Evolutionary conservation across 2,797 vertebrate genomes (phyloP).

Genomic region (Enoplosus armatus): DNA sequence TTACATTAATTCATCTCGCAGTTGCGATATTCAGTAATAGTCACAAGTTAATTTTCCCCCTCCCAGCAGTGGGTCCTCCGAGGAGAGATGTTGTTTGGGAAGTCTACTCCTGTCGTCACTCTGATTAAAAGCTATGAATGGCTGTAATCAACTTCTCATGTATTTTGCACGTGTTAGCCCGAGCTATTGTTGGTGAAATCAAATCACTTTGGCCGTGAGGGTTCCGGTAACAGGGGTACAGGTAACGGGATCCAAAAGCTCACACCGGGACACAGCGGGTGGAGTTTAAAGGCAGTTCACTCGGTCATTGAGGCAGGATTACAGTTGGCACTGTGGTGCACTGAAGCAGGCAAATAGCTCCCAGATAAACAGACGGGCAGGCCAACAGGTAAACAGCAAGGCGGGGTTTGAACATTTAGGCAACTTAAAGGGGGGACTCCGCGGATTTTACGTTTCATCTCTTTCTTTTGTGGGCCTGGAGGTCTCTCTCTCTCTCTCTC

Average conservation of each 20-base stretch:
- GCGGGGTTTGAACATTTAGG: background rate
- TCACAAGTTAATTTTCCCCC: background rate
- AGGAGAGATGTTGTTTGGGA: background rate
- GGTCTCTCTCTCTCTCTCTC: too few species aligned
- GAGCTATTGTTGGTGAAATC: conserved; percentile 27
- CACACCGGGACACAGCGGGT: background rate
- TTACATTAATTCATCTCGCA: conserved; percentile 22
- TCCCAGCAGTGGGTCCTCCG: background rate
- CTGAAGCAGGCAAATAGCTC: background rate
- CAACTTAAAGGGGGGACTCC: background rate
- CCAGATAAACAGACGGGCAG: conserved; percentile 9
- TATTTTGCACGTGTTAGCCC: conserved; percentile 27
- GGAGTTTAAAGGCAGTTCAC: conserved; percentile 23
- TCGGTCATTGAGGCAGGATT: conserved; percentile 32
- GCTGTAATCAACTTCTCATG: conserved; percentile 33
- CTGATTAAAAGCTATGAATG: conserved; percentile 23
- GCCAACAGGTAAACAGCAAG: background rate
- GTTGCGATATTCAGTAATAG: conserved; percentile 25
- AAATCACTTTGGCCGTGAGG: conserved; percentile 14
- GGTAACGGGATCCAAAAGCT: conserved; percentile 28
- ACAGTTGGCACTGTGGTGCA: conserved; percentile 11
- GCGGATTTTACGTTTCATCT: background rate
- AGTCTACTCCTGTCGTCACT: conserved; percentile 6
- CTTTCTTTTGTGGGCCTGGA: too few species aligned
- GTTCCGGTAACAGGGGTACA: conserved; percentile 17